Evolutionary conservation across 2,797 vertebrate species (phyloP), one percentile per base, ranked within the genome.

Genomic region (Micropoecilia bifurca): DNA sequence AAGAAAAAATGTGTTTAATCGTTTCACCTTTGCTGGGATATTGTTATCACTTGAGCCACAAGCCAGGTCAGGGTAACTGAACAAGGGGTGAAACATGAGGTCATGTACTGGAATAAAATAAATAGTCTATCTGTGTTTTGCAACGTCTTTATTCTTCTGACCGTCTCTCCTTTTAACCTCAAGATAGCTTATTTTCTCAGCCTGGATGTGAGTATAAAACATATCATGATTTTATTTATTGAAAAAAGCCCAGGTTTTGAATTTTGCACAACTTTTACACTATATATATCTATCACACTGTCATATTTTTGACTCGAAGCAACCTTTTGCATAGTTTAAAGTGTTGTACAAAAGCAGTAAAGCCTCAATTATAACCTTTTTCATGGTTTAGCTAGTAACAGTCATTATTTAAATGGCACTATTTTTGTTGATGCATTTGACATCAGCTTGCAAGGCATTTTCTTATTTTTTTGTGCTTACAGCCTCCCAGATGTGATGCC

Each of bases 1-100:
- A 45, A 63, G 39, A 43, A 47, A 82, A 73, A n/a, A 9, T 22
- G 45, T 47, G 48, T 48, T 83, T 76, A 8, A 39, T 74, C 16
- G 18, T 43, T 43, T 6, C 2, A 8, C 48, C 41, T 69, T 47
- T 30, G 18, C 30, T 43, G 13, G 9, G 43, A 71, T 14, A 61
- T 77, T 45, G 5, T 36, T 30, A 43, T 72, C 48, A 48, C 22
- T 75, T 76, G 43, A 73, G 77, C 39, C 46, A 75, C 7, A 12
- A 0, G 7, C 12, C 20, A 68, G 13, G 18, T 47, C 20, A 6
- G 8, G 45, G 71, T 69, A 59, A 55, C 74, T 25, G 12, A 71
- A 7, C 33, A 13, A 55, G 53, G n/a, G 18, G 25, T 9, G 13
- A 73, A 33, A 46, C 28, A 28, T 33, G 75, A 84, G 45, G 28